Evolutionary conservation across 1,140 invertebrate genomes (phyloP).

Genomic region (Hyposmocoma kahamanoa): DNA sequence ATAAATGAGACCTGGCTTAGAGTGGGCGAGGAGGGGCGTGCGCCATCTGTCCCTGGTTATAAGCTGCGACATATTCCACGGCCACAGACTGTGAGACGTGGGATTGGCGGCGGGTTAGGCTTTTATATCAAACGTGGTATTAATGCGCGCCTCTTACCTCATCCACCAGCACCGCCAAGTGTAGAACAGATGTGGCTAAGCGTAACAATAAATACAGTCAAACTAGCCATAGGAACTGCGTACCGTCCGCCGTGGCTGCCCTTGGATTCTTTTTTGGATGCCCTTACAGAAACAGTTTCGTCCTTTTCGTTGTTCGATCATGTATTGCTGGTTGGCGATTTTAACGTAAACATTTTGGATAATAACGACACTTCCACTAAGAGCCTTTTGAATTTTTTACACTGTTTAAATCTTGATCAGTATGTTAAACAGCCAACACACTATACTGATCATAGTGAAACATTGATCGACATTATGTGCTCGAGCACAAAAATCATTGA

Average conservation of each 20-base stretch:
- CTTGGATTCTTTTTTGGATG: background rate
- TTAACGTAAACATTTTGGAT: background rate
- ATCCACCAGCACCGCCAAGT: background rate
- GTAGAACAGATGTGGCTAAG: slow-evolving; percentile 1
- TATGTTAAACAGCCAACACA: background rate
- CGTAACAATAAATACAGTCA: background rate
- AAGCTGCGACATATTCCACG: no score
- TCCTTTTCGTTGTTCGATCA: background rate
- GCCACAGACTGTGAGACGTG: no score
- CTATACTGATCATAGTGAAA: background rate
- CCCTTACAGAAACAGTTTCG: background rate
- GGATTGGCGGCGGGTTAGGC: background rate
- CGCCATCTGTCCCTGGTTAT: no score
- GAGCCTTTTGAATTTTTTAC: background rate
- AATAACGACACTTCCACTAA: background rate
- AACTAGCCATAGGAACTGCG: background rate
- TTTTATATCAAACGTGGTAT: background rate
- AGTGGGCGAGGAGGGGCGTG: slow-evolving; percentile 4
- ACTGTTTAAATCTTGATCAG: background rate
- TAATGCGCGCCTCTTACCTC: background rate
- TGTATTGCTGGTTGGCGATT: background rate
- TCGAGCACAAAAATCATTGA: background rate
- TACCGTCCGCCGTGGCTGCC: background rate
- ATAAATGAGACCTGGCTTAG: slow-evolving; percentile 15
- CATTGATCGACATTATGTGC: background rate